phyloP scores from a whole-genome alignment of 2,888 invertebrate genomes.

The Leptopilina drosophilae region DNA sequence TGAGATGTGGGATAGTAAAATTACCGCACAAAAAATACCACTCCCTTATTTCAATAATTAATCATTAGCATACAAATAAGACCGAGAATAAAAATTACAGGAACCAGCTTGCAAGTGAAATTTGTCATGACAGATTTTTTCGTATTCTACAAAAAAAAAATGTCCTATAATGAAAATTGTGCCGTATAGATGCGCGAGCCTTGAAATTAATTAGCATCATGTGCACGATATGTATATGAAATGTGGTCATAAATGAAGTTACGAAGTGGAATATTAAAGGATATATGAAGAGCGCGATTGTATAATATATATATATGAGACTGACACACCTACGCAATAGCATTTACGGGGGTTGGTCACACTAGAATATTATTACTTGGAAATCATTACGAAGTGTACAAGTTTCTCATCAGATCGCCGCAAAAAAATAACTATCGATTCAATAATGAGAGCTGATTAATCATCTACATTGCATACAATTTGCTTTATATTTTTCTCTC shows the following conservation, averaged over 20 bases:
- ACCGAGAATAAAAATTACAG: not conserved
- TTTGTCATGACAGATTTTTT: not conserved
- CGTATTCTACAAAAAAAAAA: not conserved
- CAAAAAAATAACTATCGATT: not conserved
- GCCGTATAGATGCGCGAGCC: not conserved
- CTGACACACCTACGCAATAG: slow-evolving; percentile 32
- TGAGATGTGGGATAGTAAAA: too few species aligned
- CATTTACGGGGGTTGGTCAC: slow-evolving; percentile 28
- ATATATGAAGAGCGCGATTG: slow-evolving; percentile 16
- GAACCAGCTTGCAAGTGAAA: not conserved
- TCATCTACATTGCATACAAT: not conserved
- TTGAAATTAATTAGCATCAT: slow-evolving; percentile 34
- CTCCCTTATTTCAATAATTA: too few species aligned
- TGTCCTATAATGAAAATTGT: not conserved
- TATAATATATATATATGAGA: slow-evolving; percentile 3
- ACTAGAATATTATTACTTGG: slow-evolving; percentile 22
- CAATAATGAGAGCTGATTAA: not conserved
- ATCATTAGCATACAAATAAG: not conserved
- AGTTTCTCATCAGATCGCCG: not conserved
- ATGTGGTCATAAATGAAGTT: slow-evolving; percentile 27
- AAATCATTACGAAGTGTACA: slow-evolving; percentile 15
- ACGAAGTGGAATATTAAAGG: slow-evolving; percentile 23
- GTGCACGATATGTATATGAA: slow-evolving; percentile 29
- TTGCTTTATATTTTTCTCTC: not conserved
- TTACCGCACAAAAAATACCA: too few species aligned